Percentiles rank a stretch among this genome's conserved stretches.
These are phyloP conservation scores for Pseudomyrmex dendroicus DNA, from an alignment of 1,140 invertebrate species.

Conservation along the genomic window DNA sequence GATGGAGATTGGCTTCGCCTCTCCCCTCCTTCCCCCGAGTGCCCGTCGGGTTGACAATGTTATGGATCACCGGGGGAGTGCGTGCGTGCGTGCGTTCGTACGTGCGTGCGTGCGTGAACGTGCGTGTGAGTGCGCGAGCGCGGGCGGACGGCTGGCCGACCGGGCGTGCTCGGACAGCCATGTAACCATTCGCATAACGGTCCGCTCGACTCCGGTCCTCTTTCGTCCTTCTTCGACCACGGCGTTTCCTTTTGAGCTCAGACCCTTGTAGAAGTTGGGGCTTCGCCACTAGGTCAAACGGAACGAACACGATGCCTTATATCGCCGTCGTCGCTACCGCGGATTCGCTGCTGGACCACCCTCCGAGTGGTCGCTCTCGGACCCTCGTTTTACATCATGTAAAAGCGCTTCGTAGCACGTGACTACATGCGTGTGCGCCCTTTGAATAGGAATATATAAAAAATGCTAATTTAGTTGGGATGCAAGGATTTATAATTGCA, in stretches of 20 bases:
- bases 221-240: constrained; percentile 53
- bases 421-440: not conserved
- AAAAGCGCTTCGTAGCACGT: constrained; percentile 20
- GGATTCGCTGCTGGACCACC: constrained; percentile 11
- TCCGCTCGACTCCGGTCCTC: constrained; percentile 11
- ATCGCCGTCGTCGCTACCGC: not conserved
- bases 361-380: constrained; percentile 17
- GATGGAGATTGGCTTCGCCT: constrained; percentile 72
- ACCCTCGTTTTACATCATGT: constrained; percentile 31
- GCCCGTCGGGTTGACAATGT: constrained; percentile 76
- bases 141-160: constrained; percentile 65
- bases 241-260: constrained; percentile 32
- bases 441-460: not conserved
- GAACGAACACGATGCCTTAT: constrained; percentile 65
- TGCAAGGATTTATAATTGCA: not conserved
- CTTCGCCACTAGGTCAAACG: constrained; percentile 70
- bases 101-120: constrained; percentile 30
- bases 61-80: constrained; percentile 79
- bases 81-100: constrained; percentile 59
- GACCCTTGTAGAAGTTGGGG: constrained; percentile 43
- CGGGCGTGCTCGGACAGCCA: constrained; percentile 63
- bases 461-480: constrained; percentile 13
- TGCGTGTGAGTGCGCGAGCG: constrained; percentile 57
- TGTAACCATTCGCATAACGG: constrained; percentile 62
- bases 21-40: constrained; percentile 21